Conservation (phyloP, 2,113 vertebrate genomes). For the Pseudopipra pipra region DNA sequence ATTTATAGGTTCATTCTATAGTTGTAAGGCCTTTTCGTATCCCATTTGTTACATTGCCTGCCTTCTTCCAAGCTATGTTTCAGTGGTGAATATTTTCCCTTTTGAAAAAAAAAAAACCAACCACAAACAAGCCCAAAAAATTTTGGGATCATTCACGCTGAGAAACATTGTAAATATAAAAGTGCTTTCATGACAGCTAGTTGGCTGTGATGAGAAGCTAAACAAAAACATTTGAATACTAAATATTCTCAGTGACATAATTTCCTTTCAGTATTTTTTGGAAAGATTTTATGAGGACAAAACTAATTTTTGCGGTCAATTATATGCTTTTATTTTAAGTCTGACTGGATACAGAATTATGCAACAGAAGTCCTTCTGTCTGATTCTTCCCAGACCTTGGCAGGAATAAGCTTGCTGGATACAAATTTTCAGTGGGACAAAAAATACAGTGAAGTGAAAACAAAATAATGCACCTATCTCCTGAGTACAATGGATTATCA, state of each 20-base stretch:
- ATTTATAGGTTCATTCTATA: not conserved
- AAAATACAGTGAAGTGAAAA: constrained; percentile 32
- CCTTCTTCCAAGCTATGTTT: not conserved
- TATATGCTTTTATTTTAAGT: constrained; percentile 66
- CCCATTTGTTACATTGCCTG: not conserved
- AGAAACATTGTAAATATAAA: constrained; percentile 38
- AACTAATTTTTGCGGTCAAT: constrained; percentile 63
- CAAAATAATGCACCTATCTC: not conserved
- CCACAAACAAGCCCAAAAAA: not conserved
- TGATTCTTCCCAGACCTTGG: constrained; percentile 69
- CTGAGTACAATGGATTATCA: not conserved
- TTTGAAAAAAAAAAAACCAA: not conserved
- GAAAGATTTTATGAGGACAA: constrained; percentile 64
- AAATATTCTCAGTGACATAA: constrained; percentile 54
- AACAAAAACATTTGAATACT: constrained; percentile 60
- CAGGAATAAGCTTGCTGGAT: constrained; percentile 46
- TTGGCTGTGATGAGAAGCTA: constrained; percentile 40
- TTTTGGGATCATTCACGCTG: constrained; percentile 20
- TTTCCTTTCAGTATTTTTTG: constrained; percentile 64
- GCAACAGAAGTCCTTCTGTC: constrained; percentile 62
- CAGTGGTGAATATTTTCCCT: not conserved
- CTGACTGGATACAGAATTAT: constrained; percentile 51
- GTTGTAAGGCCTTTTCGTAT: not conserved
- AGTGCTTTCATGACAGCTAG: constrained; percentile 28
- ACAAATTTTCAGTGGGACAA: constrained; percentile 23